Conservation (phyloP, 2,113 vertebrate species). For the Onychostoma macrolepis region DNA sequence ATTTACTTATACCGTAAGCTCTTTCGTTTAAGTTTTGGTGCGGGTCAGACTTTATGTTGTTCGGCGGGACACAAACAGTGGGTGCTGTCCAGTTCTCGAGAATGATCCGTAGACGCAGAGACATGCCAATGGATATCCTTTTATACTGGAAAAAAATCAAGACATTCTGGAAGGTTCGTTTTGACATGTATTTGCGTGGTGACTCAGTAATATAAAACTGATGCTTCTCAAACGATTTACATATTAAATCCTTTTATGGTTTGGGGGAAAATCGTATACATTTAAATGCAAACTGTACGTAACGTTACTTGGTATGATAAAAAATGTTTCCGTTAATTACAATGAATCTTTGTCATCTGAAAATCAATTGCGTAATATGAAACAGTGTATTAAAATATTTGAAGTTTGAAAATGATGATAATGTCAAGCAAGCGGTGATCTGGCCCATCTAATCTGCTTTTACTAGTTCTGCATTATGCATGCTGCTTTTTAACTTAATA, state of each 20-base stretch:
- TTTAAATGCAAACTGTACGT: neutral
- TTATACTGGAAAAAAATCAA: slow-evolving; percentile 72
- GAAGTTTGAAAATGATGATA: neutral
- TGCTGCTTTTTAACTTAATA: neutral
- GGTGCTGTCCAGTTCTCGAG: slow-evolving; percentile 53
- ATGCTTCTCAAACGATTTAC: neutral
- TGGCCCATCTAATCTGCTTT: neutral
- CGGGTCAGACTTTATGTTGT: no score
- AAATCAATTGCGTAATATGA: neutral
- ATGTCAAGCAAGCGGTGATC: neutral
- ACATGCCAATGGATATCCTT: slow-evolving; percentile 54
- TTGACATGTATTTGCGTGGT: neutral
- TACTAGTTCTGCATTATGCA: neutral
- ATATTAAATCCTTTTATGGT: neutral
- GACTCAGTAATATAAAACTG: neutral
- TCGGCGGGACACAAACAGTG: neutral
- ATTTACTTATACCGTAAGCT: neutral
- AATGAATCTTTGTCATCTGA: neutral
- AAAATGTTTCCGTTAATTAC: neutral
- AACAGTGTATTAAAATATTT: neutral
- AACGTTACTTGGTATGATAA: neutral
- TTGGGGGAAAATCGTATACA: neutral
- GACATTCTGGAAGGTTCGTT: slow-evolving; percentile 74
- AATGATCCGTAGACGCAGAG: slow-evolving; percentile 59
- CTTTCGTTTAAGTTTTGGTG: neutral